Base-by-base conservation (phyloP, 2,888 invertebrate genomes). In the Drosophila monieri region DNA sequence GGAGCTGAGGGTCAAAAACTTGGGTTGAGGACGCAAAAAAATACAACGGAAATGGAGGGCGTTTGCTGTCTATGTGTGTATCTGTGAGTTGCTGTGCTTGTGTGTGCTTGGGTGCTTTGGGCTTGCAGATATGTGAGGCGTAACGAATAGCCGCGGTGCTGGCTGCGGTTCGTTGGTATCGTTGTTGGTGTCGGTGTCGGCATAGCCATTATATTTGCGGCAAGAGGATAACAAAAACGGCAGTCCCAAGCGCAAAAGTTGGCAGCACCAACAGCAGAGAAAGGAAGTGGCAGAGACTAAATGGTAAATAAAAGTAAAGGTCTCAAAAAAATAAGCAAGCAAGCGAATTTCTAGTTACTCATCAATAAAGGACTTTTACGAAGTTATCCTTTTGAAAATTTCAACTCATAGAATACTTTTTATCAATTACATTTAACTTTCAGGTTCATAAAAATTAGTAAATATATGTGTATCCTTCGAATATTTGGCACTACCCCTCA, bases 201-300 rank as follows among this genome's bases (percentile, higher is more conserved):
- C 55, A 51, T 43, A 32, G 30, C 44, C 68, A 59, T 56, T 61
- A 54, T 54, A 60, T 65, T 65, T 66, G 73, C 60, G 80, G 64
- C 77, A 61, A 65, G 74, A 86, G 77, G 68, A 76, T 70, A 69
- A 70, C 72, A 77, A 71, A 83, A 83, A 80, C 79, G 74, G 53
- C 80, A 80, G 53, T 43, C 71, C 68, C 67, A 56, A 76, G 74
- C 69, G 64, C 52, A 76, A 72, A 80, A 83, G 66, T 86, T 86
- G 67, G 64, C 68, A 59, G 58, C 48, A 57, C 62, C 66, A 71
- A 68, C 65, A 51, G 57, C 51, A 35, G 59, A 52, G 55, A 66
- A 47, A 30, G 37, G 49, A 27, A 62, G 48, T 30, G 32, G 30
- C 53, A 9, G 10, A 46, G 25, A 23, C 27, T 23, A 39, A 48